Base-by-base conservation (phyloP, 2,113 vertebrate species). In the Brachyhypopomus occidentalis region DNA sequence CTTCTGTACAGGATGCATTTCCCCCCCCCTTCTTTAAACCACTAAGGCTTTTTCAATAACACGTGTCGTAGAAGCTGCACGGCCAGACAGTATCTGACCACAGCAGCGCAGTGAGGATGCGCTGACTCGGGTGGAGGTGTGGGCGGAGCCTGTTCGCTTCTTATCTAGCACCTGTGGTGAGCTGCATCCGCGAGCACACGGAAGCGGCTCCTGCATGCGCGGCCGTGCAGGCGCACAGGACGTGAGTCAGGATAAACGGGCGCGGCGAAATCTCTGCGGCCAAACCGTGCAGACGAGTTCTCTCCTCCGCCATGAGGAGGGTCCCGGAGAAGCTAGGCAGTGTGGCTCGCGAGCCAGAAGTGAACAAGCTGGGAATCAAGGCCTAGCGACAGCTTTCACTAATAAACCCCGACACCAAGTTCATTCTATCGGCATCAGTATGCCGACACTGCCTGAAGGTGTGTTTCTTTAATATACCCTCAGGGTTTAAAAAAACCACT, bases 191-290 rank as follows among this genome's bases (percentile, higher is more conserved):
- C 34, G 45, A 8, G 41, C 22, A 52, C 36, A 19, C 20, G 0
- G 17, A 69, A 38, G 77, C 30, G 66, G 60, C 48, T 74, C 60
- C 48, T 30, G 60, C 56, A 75, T 22, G 30, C 16, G 63, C n/a
- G 72, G 4, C 52, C 17, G 8, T 20, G 36, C 23, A 75, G 67
- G 55, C 63, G 36, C 30, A 58, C 64, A 78, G 66, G 55, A 79
- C 48, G 60, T 79, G 66, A 79, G 30, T 38, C 76, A 75, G 60
- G 36, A 19, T 27, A 58, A 83, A 78, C 3, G 17, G 22, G 6
- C 4, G 36, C 64, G 23, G 75, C 27, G 41, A 72, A 64, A 77
- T 25, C 2, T 17, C 7, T 48, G 17, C 58, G 9, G 66, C 2
- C 1, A 73, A 64, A 58, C 22, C 34, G 14, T 17, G 14, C 34